Evolutionary conservation across 2,797 vertebrate species (phyloP).

Genomic region (Artibeus lituratus): DNA sequence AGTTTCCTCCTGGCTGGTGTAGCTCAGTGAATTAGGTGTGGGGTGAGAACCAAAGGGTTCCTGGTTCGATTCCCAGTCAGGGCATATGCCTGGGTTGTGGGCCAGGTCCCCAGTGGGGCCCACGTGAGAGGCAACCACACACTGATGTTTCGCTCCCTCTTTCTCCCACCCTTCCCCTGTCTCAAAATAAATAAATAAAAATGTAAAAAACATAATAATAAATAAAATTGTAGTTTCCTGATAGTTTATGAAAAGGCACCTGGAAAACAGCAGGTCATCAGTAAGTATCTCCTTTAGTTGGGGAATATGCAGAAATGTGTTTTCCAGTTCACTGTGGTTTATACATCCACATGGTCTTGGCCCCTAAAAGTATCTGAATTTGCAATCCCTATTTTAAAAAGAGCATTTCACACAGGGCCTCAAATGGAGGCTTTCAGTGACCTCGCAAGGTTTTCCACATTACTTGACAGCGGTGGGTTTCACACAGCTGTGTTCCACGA

Average conservation of each 20-base stretch:
- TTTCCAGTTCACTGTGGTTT: neutral
- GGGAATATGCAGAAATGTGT: neutral
- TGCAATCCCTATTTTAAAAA: neutral
- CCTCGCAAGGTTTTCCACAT: neutral
- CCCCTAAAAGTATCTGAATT: neutral
- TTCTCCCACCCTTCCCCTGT: too few relatives aligned
- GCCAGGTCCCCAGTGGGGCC: too few relatives aligned
- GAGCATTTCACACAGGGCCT: neutral
- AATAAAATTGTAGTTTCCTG: neutral
- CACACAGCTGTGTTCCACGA: neutral
- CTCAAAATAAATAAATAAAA: too few relatives aligned
- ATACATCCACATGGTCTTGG: neutral
- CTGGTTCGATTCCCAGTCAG: too few relatives aligned
- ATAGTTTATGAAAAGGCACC: conserved; percentile 11
- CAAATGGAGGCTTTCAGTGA: neutral
- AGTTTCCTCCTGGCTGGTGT: neutral
- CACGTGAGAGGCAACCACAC: too few relatives aligned
- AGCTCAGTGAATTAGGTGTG: too few relatives aligned
- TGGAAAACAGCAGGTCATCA: neutral
- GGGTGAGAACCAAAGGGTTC: neutral
- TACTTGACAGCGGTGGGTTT: neutral
- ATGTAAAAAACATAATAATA: too few relatives aligned
- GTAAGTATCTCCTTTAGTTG: neutral
- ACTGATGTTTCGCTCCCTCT: too few relatives aligned
- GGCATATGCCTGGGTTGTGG: too few relatives aligned